Evolutionary conservation across 1,140 invertebrate genomes (phyloP), one percentile per base, ranked within the genome.

Genomic region (Caenorhabditis inopinata): DNA sequence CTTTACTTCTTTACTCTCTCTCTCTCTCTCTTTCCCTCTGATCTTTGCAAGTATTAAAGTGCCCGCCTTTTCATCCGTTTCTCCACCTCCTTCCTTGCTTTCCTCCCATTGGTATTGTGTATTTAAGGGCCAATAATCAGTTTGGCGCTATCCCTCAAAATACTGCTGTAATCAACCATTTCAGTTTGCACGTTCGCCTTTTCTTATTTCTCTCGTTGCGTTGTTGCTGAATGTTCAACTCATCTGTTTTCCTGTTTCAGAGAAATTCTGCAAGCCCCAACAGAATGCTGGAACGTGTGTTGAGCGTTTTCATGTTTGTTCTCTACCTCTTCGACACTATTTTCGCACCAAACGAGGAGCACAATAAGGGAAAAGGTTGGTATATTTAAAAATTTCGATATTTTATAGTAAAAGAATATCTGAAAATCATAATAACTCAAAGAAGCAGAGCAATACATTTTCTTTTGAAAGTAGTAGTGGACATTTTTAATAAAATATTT

Each of bases 301-400:
- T 78, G 42, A 47, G 76, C 23, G 76, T 78, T 11, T 78, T 78
- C 29, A 78, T 78, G 21, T 78, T 78, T 53, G 49, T 78, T 42
- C 49, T 78, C 18, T 78, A 62, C 53, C 51, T 78, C 11, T 78
- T 62, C 53, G 76, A 78, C n/a, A 78, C 76, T 16, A 42, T 78
- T 21, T 78, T 78, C 32, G 76, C 76, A 1, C n/a, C 35, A 14
- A 62, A 16, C n/a, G 76, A 78, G 42, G 32, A 58, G 32, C 76
- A 78, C 47, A 78, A 78, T 29, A 78, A 78, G 12, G 76, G 76
- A 78, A 78, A 48, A 32, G 76, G 76, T 78, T 11, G 46, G 76
- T 62, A 2, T 42, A 2, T 68, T 51, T 51, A 51, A 18, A 0
- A 5, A 48, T 5, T 48, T 18, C 21, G 46, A 5, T n/a, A n/a